Evolutionary conservation across 1,140 invertebrate species (phyloP), one percentile per base, ranked within the genome.

Genomic region (Apis laboriosa): DNA sequence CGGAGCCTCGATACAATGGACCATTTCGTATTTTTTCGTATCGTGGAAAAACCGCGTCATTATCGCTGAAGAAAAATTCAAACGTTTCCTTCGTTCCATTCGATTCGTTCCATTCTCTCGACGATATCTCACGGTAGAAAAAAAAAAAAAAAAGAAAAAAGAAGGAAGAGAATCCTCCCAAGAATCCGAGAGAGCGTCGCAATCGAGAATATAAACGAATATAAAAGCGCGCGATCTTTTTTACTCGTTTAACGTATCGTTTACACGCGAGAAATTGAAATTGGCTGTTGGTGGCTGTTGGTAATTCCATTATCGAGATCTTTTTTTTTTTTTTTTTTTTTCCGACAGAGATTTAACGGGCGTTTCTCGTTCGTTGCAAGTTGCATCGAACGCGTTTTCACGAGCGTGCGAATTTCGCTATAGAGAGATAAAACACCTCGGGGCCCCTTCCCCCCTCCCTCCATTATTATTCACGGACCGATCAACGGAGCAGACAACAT

Each of bases 391-490:
- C 61, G 61, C n/a, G 61, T 63, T 63, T 15, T 13, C 19, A n/a
- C 51, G 66, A 19, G 80, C 67, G 58, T 34, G 58, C 43, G 58
- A 53, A 15, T 56, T 34, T 28, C 17, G 66, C 55, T 11, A 5
- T 13, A 28, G 63, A n/a, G 49, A 43, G 64, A 70, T 77, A 61
- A 70, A 83, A 21, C 53, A 49, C 72, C 15, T 34, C 34, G 34
- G 2, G 34, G 2, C 2, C 34, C 24, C 24, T 24, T 2, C 34
- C 2, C 34, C 34, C 3, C 34, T 3, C 2, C 34, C 34, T 66
- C 53, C 84, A 88, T 88, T 88, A 84, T 88, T 88, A 88, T 88
- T 88, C 86, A 61, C 80, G 56, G 55, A 60, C 70, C 84, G 86
- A 88, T 88, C 84, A 78, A 83, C 21, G 51, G 75, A 55, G 77